Evolutionary conservation across 2,797 vertebrate species (phyloP).

Genomic region (Jordanella pulchra): DNA sequence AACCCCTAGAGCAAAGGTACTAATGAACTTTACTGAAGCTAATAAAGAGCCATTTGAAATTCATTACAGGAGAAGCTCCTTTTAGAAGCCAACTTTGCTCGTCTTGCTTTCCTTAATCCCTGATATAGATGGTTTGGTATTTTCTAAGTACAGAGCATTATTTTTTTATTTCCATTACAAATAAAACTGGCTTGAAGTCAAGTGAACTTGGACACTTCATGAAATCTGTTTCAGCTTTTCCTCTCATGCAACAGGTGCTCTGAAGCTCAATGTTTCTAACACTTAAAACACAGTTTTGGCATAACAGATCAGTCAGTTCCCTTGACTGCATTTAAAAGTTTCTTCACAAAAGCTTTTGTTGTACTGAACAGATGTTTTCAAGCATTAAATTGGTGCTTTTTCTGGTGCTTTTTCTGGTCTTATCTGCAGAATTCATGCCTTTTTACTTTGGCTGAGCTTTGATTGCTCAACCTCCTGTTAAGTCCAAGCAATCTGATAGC

Average conservation of each 20-base stretch:
- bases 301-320: neutral
- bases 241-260: constrained; percentile 13
- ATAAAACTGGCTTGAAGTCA: neutral
- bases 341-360: neutral
- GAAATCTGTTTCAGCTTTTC: constrained; percentile 7
- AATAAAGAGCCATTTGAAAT: constrained; percentile 21
- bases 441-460: constrained; percentile 16
- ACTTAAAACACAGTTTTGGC: constrained; percentile 1
- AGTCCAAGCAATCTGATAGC: constrained; percentile 44
- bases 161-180: neutral
- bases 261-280: neutral
- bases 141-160: constrained; percentile 12
- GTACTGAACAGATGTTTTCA: neutral
- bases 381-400: constrained; percentile 13
- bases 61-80: constrained; percentile 22
- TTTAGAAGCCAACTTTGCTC: constrained; percentile 11
- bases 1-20: neutral
- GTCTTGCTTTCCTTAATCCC: constrained; percentile 28
- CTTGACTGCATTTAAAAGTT: constrained; percentile 11
- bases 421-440: constrained; percentile 20
- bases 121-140: constrained; percentile 22
- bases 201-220: constrained; percentile 7
- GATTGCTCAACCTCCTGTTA: constrained; percentile 54
- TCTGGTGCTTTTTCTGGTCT: constrained; percentile 18
- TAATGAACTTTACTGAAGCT: constrained; percentile 22